Conservation (phyloP, 35 echinoderm and acorn worm species). For the Lytechinus variegatus region DNA sequence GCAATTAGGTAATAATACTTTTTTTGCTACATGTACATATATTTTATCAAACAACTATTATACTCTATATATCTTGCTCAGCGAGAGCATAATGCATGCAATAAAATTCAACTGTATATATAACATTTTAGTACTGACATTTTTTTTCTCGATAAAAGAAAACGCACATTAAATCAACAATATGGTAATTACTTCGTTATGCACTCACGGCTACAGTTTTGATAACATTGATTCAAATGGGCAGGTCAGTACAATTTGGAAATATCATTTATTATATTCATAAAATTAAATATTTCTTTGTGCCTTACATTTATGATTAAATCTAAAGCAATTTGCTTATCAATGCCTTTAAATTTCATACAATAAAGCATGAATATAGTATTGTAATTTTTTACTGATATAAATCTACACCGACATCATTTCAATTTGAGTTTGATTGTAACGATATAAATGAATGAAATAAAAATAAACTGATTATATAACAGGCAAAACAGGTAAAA, state of each 20-base stretch:
- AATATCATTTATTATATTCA: background rate
- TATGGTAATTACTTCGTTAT: background rate
- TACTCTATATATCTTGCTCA: background rate
- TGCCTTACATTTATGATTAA: background rate
- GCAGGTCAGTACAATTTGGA: background rate
- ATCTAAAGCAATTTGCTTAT: background rate
- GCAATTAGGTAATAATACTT: background rate
- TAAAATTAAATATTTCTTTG: background rate
- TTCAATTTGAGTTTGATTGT: background rate
- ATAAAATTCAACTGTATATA: background rate
- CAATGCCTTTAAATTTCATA: background rate
- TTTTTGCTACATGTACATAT: background rate
- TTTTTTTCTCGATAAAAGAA: background rate
- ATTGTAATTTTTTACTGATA: no score
- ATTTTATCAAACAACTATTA: background rate
- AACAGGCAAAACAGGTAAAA: background rate
- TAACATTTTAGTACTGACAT: conserved; percentile 6
- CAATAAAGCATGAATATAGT: no score
- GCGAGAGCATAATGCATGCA: background rate
- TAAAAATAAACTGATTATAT: background rate
- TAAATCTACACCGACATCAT: background rate
- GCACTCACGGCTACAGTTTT: background rate
- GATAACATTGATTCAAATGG: background rate
- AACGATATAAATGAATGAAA: background rate
- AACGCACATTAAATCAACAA: background rate